Conservation (phyloP, 2,888 invertebrate species). For the Celastrina argiolus region DNA sequence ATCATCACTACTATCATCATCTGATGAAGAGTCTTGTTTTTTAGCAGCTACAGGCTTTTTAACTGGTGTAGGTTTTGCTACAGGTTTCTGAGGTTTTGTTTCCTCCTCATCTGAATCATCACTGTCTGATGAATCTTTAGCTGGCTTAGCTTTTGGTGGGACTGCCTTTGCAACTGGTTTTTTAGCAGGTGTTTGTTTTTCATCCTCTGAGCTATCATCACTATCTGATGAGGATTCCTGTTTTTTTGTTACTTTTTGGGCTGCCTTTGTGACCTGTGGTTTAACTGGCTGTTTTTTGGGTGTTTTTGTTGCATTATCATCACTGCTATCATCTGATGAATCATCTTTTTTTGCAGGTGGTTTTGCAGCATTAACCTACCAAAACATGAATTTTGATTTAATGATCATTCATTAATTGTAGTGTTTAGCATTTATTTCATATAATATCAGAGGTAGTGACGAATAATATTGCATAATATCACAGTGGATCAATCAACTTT, state of each 20-base stretch:
- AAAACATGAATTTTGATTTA: conserved; percentile 19
- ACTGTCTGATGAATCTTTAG: conserved; percentile 40
- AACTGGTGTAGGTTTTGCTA: conserved; percentile 34
- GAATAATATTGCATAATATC: conserved; percentile 48
- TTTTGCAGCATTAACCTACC: conserved; percentile 36
- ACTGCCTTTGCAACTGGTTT: conserved; percentile 26
- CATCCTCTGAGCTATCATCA: conserved; percentile 54
- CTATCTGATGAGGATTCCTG: conserved; percentile 59
- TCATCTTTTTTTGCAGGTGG: conserved; percentile 52
- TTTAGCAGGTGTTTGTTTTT: conserved; percentile 33
- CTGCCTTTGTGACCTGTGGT: conserved; percentile 38
- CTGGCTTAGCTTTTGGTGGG: conserved; percentile 30
- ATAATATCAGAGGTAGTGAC: conserved; percentile 68
- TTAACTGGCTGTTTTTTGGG: conserved; percentile 42
- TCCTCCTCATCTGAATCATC: conserved; percentile 51
- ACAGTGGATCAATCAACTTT: conserved; percentile 41
- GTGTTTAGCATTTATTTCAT: background rate
- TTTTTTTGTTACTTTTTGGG: conserved; percentile 42
- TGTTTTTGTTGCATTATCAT: conserved; percentile 48
- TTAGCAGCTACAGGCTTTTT: conserved; percentile 32
- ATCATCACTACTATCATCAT: conserved; percentile 55
- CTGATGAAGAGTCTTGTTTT: conserved; percentile 42
- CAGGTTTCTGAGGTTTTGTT: conserved; percentile 32
- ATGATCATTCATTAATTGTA: background rate
- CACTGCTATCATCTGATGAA: conserved; percentile 55